Base-by-base conservation (phyloP, 1,140 invertebrate species). In the Nixonia krombeini region DNA sequence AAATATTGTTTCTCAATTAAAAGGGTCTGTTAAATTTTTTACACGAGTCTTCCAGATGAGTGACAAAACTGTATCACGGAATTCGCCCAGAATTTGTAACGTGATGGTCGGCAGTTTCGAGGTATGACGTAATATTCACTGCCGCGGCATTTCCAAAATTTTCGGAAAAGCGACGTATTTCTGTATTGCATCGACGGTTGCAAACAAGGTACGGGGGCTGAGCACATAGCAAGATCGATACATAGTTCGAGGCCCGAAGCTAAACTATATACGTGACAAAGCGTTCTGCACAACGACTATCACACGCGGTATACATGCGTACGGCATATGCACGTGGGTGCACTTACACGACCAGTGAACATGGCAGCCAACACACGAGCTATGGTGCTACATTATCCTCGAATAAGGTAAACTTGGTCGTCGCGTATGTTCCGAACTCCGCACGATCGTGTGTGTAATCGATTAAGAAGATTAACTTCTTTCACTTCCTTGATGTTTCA, bases 241-340 rank as follows among this genome's bases (percentile, higher is more conserved):
- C 70, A 68, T 64, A 68, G 68, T 67, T 70, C 63, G 72, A 75
- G 69, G 67, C 73, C 74, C 74, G 69, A 79, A 80, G 76, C 78
- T 75, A 75, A 79, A 78, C 72, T 73, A 65, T 74, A 69, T 67
- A 70, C 61, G 66, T 47, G 49, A 62, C 68, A 53, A 65, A 62
- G 57, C 65, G 64, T 63, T 55, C 55, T 64, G 46, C 67, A 61
- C 67, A 70, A n/a, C 49, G 58, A 42, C 62, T 58, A 37, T 38
- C 58, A n/a, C 50, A 46, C 58, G 38, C 47, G 50, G 56, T 58
- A 69, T 69, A 59, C 58, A 63, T 50, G 67, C 56, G 56, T 63
- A 57, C 51, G 57, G 12, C 65, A 51, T 46, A 65, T 65, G 47
- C 67, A 70, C 67, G 67, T 62, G 57, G 57, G 62, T 62, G 61